A percentile compares a stretch with the other conserved stretches of the same genome.
These are phyloP conservation scores for Tringa solitaria DNA, from an alignment of 2,113 vertebrate genomes.

Conservation along the genomic window DNA sequence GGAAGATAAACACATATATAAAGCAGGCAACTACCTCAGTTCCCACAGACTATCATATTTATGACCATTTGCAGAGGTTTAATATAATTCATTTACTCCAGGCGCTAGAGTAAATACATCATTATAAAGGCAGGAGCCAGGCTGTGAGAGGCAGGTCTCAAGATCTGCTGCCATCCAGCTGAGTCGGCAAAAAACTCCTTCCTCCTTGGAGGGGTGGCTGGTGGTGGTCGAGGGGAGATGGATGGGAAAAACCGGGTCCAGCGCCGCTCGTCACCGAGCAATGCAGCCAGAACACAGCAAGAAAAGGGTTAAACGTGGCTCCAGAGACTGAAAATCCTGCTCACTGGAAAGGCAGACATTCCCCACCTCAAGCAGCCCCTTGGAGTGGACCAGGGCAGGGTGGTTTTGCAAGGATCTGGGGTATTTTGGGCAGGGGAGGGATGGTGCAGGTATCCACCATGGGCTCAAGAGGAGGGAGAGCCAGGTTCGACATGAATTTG, in stretches of 20 bases:
- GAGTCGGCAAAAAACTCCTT: neutral
- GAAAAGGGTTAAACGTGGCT: neutral
- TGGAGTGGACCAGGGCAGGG: rapidly evolving
- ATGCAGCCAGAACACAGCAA: neutral
- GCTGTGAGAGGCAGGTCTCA: neutral
- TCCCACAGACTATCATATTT: slow-evolving; percentile 34
- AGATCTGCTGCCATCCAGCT: neutral
- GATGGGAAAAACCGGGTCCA: neutral
- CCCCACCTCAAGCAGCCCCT: rapidly evolving
- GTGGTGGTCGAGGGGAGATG: neutral
- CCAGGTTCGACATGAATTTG: rapidly evolving
- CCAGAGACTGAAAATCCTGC: rapidly evolving
- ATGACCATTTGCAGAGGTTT: slow-evolving; percentile 19
- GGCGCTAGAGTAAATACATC: slow-evolving; percentile 24
- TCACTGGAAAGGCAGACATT: neutral
- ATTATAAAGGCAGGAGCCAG: neutral
- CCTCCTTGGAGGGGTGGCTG: neutral
- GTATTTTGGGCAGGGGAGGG: neutral
- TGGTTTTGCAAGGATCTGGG: neutral
- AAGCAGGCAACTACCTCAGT: slow-evolving; percentile 40
- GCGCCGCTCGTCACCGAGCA: neutral
- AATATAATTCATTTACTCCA: slow-evolving; percentile 9
- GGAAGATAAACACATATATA: slow-evolving; percentile 53
- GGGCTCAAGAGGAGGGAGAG: rapidly evolving
- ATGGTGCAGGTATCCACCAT: neutral